phyloP scores from a whole-genome alignment of 2,888 invertebrate species.

The Drosophila cracens region DNA sequence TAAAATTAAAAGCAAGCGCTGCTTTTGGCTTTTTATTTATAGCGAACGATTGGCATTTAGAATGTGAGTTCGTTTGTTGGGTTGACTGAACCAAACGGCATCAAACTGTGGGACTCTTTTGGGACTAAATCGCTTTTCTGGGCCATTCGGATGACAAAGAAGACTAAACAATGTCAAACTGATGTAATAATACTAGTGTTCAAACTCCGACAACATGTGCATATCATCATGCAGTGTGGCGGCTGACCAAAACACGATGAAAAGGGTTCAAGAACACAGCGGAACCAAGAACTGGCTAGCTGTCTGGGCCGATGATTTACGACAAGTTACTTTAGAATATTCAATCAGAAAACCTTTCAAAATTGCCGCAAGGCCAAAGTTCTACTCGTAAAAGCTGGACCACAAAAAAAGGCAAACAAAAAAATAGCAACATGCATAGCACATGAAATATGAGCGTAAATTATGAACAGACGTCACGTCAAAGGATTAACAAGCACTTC shows the following conservation, averaged over 20 bases:
- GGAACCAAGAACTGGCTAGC: slow-evolving; percentile 29
- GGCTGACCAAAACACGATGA: slow-evolving; percentile 23
- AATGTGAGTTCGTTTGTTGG: slow-evolving; percentile 35
- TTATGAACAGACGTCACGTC: slow-evolving; percentile 79
- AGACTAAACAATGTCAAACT: slow-evolving; percentile 8
- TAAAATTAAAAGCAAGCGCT: slow-evolving; percentile 73
- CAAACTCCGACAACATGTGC: slow-evolving; percentile 29
- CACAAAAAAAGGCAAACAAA: slow-evolving; percentile 50
- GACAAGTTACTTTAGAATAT: slow-evolving; percentile 73
- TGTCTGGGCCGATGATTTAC: slow-evolving; percentile 67
- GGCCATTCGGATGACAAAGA: slow-evolving; percentile 36
- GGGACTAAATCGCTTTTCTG: slow-evolving; percentile 15
- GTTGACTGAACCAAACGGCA: slow-evolving; percentile 42
- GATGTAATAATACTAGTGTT: slow-evolving; percentile 32
- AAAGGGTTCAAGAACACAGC: slow-evolving; percentile 25
- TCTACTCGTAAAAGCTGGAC: slow-evolving; percentile 50
- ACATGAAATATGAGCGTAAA: slow-evolving; percentile 81
- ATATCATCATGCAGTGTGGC: slow-evolving; percentile 35
- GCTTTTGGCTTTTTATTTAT: slow-evolving; percentile 59
- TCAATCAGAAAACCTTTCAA: slow-evolving; percentile 74
- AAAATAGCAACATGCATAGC: slow-evolving; percentile 47
- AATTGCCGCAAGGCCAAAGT: slow-evolving; percentile 78
- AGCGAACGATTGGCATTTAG: slow-evolving; percentile 67
- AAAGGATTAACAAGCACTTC: slow-evolving; percentile 76
- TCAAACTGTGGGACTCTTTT: slow-evolving; percentile 36